Evolutionary conservation across 2,888 invertebrate species (phyloP), one percentile per base, ranked within the genome.

Genomic region (Monoplex corrugatus): DNA sequence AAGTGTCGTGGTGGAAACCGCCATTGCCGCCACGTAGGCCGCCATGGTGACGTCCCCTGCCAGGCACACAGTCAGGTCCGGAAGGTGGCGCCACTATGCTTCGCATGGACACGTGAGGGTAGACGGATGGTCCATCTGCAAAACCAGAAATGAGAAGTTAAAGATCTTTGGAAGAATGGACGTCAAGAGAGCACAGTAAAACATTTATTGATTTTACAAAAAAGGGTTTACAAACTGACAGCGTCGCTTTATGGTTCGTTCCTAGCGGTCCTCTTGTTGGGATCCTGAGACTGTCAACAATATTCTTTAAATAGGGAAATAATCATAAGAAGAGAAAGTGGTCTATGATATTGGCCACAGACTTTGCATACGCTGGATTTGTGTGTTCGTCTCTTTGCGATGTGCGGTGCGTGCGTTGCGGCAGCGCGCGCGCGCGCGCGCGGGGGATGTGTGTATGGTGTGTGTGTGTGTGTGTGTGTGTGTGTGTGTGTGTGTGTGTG

Each of bases 101-200:
- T 8, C 87, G 87, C 40, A 43, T 10, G 40, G 43, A 43, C 19
- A 87, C 82, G 19, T 45, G 44, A 13, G 85, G 75, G 72, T 89
- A 88, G n/a, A 80, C 45, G 0, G 75, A 38, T 28, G 85, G 38
- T 3, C 72, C 85, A 19, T 89, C 85, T 85, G 84, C 83, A 50
- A 8, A 88, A 28, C 43, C 23, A 88, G 28, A 82, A 23, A 84
- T n/a, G n/a, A 32, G 43, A 84, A 38, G 35, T 23, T 38, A 2
- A 68, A 68, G 40, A 40, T n/a, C 75, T 72, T n/a, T 38, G 35
- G 75, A 32, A 35, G 86, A 44, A 32, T 13, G 75, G 35, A 75
- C 10, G 57, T 32, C 23, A 3, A 45, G 43, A 44, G 28, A 72
- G 40, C n/a, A n/a, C n/a, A n/a, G n/a, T n/a, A n/a, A n/a, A n/a